Percentiles rank a stretch among this genome's conserved stretches.
These are phyloP conservation scores for Nesometra sesokonis DNA, from an alignment of 35 echinoderm and acorn worm genomes.

Conservation along the genomic window DNA sequence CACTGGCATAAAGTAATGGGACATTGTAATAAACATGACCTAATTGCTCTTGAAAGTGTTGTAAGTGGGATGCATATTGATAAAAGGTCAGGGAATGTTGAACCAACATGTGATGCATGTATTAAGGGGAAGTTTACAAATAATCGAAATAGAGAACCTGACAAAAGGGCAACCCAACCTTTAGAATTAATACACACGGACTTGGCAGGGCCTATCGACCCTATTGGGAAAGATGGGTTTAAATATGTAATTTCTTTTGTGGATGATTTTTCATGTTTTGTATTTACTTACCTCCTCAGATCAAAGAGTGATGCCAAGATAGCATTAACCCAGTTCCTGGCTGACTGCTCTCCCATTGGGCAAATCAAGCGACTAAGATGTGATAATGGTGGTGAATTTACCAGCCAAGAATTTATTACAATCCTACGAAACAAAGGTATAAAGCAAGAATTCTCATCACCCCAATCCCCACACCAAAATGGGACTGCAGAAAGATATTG, in stretches of 20 bases:
- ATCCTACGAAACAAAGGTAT: slow-evolving; percentile 4
- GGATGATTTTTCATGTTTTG: too few species aligned
- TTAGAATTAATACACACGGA: slow-evolving; percentile 24
- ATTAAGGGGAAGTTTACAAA: slow-evolving; percentile 45
- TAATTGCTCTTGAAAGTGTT: too few species aligned
- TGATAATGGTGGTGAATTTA: slow-evolving; percentile 47
- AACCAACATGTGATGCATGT: slow-evolving; percentile 9
- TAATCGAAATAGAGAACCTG: slow-evolving; percentile 21
- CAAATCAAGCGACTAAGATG: slow-evolving; percentile 29
- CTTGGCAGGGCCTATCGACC: slow-evolving; percentile 29
- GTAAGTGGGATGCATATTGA: too few species aligned
- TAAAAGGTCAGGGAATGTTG: too few species aligned
- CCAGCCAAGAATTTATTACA: not conserved
- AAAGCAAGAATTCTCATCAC: slow-evolving; percentile 32
- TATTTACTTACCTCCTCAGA: too few species aligned
- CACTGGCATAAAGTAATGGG: too few species aligned
- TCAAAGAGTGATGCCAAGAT: too few species aligned
- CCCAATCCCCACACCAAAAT: slow-evolving; percentile 43
- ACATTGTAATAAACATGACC: too few species aligned
- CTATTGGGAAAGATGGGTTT: slow-evolving; percentile 10
- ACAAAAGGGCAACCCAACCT: not conserved
- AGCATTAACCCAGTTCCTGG: slow-evolving; percentile 9
- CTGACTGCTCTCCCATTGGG: slow-evolving; percentile 21
- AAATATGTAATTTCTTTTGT: too few species aligned
- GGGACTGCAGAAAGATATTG: slow-evolving; percentile 8